Percentiles rank a stretch among this genome's conserved stretches.
Conservation (phyloP, 37 sponge, comb jelly and placozoan species). For the Beroe forskalii region DNA sequence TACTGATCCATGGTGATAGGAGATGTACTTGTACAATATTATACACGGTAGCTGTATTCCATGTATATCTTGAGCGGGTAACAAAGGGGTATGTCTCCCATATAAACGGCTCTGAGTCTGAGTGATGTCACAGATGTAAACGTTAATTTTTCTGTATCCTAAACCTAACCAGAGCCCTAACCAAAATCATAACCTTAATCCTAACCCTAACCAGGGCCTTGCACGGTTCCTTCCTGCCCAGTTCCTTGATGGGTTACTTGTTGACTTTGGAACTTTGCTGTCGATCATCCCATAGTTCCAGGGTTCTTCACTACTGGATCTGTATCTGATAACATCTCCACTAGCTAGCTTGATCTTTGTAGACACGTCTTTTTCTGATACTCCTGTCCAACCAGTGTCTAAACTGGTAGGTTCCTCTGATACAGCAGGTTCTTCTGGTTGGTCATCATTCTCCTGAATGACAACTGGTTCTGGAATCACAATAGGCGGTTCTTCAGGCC, state of each 20-base stretch:
- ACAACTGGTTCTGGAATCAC: not conserved
- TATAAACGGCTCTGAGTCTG: no score
- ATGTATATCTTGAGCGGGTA: no score
- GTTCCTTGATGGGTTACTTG: not conserved
- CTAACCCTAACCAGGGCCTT: no score
- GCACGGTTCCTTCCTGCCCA: no score
- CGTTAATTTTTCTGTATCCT: no score
- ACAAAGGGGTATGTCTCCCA: no score
- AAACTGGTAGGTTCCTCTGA: not conserved
- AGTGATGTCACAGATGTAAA: no score
- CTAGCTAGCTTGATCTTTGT: not conserved
- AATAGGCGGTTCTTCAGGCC: not conserved
- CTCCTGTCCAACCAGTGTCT: not conserved
- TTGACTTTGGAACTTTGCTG: not conserved
- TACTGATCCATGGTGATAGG: no score
- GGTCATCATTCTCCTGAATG: not conserved
- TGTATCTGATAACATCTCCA: conserved; percentile 10
- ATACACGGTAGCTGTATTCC: no score
- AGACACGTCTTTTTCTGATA: not conserved
- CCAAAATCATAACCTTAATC: no score
- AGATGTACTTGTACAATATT: no score
- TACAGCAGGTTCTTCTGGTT: not conserved
- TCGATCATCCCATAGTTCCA: conserved; percentile 41
- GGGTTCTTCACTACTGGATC: not conserved
- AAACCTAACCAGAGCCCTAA: no score